Evolutionary conservation across 2,888 invertebrate species (phyloP), one percentile per base, ranked within the genome.

Genomic region (Ectemnius cavifrons): DNA sequence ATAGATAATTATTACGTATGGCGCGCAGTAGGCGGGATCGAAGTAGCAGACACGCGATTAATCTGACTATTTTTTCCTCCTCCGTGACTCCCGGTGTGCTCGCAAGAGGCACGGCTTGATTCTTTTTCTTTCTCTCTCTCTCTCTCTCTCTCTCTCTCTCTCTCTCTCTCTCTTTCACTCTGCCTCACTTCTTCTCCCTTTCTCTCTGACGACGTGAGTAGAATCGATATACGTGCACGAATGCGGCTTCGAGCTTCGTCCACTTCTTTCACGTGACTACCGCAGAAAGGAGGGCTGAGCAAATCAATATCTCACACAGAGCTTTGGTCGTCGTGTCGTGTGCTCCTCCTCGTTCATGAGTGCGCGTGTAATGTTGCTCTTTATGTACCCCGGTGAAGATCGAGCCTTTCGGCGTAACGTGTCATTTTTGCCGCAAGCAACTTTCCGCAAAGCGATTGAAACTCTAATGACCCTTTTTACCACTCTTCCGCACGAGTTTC

Each of bases 171-270:
- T 4, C 16, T n/a, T n/a, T n/a, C n/a, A n/a, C 49, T 3, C 11
- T 11, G 14, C 14, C 52, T 52, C 52, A 4, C 16, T 52, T 2
- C 49, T 16, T 49, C 52, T 16, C 52, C 16, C 52, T 52, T 16
- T 52, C 16, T 52, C 52, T 16, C 52, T 6, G 37, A 6, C 37
- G 37, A 37, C 4, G 13, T 5, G n/a, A 14, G 82, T 80, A 75
- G 77, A 83, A 84, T 84, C 83, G 85, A 83, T 83, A 83, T 77
- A 84, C 84, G 84, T 84, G 83, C 84, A 83, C 83, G 83, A 83
- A 83, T 83, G 83, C 83, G 83, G 83, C 83, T 83, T 84, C 83
- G 80, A 83, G 84, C 82, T 78, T 82, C 83, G 84, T 83, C 81
- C 83, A 84, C 83, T 83, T 83, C 83, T 83, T 83, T 83, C 85